Evolutionary conservation across 2,888 invertebrate species (phyloP).

Genomic region (Andrena flavipes): DNA sequence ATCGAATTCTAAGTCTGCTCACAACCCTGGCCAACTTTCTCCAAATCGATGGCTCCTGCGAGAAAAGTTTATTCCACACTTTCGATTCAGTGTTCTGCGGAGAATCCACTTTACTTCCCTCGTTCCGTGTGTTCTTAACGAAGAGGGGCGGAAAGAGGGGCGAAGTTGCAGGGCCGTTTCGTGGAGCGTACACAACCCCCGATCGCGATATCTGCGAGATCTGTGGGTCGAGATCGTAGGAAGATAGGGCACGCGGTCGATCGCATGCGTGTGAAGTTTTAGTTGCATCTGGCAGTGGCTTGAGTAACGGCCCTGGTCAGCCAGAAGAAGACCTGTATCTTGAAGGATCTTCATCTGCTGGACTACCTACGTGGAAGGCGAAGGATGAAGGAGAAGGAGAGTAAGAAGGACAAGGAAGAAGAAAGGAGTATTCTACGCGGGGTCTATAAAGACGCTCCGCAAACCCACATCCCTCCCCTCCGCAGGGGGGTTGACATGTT

Average conservation of each 20-base stretch:
- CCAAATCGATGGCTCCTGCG: too few relatives aligned
- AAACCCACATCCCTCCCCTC: conserved; percentile 69
- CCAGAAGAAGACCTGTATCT: conserved; percentile 45
- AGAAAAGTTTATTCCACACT: too few relatives aligned
- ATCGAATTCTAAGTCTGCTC: too few relatives aligned
- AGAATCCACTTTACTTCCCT: too few relatives aligned
- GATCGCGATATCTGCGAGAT: conserved; percentile 42
- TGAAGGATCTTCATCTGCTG: conserved; percentile 52
- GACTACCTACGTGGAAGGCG: conserved; percentile 35
- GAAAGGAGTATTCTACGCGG: conserved; percentile 55
- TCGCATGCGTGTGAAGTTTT: conserved; percentile 58
- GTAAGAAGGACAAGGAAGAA: conserved; percentile 23
- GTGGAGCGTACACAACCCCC: conserved; percentile 23
- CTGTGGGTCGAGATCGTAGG: conserved; percentile 54
- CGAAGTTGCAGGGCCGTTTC: conserved; percentile 29
- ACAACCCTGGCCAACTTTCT: too few relatives aligned
- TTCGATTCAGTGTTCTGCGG: too few relatives aligned
- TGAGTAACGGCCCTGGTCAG: conserved; percentile 50
- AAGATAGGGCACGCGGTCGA: conserved; percentile 58
- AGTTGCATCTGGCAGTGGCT: conserved; percentile 57
- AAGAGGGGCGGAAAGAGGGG: neutral
- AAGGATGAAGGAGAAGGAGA: conserved; percentile 14
- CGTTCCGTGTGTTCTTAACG: too few relatives aligned
- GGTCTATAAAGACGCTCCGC: conserved; percentile 72
- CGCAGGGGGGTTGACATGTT: conserved; percentile 78